phyloP scores from a whole-genome alignment of 2,888 invertebrate genomes.

The Nemapogon koenigi region DNA sequence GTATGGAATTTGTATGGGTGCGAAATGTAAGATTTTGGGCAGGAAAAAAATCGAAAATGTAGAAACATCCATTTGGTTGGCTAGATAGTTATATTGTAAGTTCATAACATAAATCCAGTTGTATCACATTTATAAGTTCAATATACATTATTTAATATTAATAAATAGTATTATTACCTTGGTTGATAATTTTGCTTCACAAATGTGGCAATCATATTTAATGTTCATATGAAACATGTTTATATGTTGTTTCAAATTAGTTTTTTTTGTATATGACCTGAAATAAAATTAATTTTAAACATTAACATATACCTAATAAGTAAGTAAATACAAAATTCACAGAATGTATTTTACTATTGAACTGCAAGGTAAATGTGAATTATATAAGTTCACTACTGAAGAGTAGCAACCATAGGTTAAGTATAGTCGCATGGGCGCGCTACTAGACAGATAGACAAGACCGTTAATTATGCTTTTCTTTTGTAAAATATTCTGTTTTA shows the following conservation, averaged over 20 bases:
- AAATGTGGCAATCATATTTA: conserved; percentile 48
- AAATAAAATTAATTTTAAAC: conserved; percentile 21
- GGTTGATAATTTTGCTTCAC: conserved; percentile 33
- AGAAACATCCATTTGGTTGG: too few species aligned
- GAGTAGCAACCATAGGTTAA: background rate
- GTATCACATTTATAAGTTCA: too few species aligned
- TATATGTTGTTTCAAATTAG: conserved; percentile 64
- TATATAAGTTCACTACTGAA: background rate
- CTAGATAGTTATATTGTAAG: too few species aligned
- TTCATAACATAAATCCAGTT: too few species aligned
- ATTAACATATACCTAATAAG: background rate
- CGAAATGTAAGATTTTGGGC: too few species aligned
- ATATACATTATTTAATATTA: background rate
- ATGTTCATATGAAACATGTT: conserved; percentile 50
- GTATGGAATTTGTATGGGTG: too few species aligned
- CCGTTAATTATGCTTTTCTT: too few species aligned
- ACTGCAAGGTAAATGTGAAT: background rate
- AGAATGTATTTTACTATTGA: background rate
- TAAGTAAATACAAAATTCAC: background rate
- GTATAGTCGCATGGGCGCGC: background rate
- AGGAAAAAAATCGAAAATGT: too few species aligned
- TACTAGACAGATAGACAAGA: background rate
- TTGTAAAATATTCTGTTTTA: too few species aligned
- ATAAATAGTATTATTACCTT: conserved; percentile 28
- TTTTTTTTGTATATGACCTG: conserved; percentile 57